phyloP scores from a whole-genome alignment of 2,797 vertebrate genomes.

The Parambassis ranga region DNA sequence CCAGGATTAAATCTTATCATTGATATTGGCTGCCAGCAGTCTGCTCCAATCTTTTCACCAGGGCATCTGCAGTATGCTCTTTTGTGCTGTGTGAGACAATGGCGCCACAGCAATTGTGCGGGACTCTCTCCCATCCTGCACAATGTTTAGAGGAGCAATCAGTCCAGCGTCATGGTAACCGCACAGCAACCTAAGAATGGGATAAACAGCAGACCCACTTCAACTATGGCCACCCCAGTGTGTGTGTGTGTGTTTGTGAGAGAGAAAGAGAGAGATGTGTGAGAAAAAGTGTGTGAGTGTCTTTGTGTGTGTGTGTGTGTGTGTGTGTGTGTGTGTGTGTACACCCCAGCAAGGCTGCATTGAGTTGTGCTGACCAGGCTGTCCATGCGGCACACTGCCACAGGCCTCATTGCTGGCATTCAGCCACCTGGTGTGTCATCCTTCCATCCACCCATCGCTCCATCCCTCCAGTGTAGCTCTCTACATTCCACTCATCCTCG shows the following conservation, averaged over 20 bases:
- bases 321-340: conserved; percentile 28
- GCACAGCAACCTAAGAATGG: conserved; percentile 72
- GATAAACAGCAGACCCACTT: conserved; percentile 69
- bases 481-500: conserved; percentile 42
- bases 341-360: conserved; percentile 40
- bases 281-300: conserved; percentile 12
- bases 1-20: conserved; percentile 24
- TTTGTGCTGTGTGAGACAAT: conserved; percentile 70
- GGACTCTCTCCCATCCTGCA: conserved; percentile 56
- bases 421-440: conserved; percentile 74
- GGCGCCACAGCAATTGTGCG: conserved; percentile 54
- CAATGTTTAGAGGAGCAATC: conserved; percentile 71
- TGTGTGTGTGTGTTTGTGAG: conserved; percentile 19
- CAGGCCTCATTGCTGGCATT: conserved; percentile 73
- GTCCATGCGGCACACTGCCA: conserved; percentile 54
- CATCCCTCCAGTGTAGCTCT: conserved; percentile 21
- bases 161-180: conserved; percentile 68
- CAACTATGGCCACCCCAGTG: conserved; percentile 55
- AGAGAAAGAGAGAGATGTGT: conserved; percentile 8
- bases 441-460: conserved; percentile 43
- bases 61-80: conserved; percentile 57
- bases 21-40: conserved; percentile 17
- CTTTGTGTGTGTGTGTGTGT: conserved; percentile 6
- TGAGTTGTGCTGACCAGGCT: conserved; percentile 78
- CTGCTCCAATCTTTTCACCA: conserved; percentile 46